Percentiles rank a stretch among this genome's conserved stretches.
Conservation (phyloP, 2,113 vertebrate genomes). For the Fulmarus glacialis region DNA sequence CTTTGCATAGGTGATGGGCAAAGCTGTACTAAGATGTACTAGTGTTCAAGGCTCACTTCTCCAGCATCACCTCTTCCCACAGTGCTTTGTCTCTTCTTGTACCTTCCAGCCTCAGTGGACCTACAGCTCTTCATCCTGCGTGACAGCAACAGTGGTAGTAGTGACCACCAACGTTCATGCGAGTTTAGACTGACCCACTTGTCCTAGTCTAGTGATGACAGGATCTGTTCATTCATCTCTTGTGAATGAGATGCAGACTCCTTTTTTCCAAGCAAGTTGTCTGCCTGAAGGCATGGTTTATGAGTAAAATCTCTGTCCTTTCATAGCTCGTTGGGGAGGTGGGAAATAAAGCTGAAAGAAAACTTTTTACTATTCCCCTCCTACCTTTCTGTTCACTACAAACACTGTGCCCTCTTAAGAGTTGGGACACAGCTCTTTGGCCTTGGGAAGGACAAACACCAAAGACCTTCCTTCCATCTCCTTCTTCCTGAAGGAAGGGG, state of each 20-base stretch:
- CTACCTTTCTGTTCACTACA: not conserved
- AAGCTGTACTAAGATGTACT: not conserved
- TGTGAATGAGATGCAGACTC: not conserved
- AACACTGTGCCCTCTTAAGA: not conserved
- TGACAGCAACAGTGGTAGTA: not conserved
- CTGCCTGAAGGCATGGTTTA: not conserved
- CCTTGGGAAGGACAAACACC: not conserved
- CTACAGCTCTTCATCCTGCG: not conserved
- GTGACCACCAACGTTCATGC: not conserved
- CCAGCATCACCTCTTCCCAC: not conserved
- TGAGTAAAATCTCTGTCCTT: not conserved
- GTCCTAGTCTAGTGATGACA: not conserved
- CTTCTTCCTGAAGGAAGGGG: rapidly evolving
- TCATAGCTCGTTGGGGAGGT: not conserved
- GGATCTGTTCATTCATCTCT: not conserved
- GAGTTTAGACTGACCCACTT: not conserved
- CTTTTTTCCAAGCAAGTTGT: not conserved
- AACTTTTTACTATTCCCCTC: not conserved
- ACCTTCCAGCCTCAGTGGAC: not conserved
- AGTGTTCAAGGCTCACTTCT: not conserved
- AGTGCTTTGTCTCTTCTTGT: not conserved
- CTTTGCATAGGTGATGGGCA: not conserved
- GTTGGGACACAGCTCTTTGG: not conserved
- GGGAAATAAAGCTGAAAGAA: not conserved
- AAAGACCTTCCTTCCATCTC: not conserved